These are phyloP conservation scores for Morelia viridis DNA, from an alignment of 2,797 vertebrate species.

Conservation along the genomic window DNA sequence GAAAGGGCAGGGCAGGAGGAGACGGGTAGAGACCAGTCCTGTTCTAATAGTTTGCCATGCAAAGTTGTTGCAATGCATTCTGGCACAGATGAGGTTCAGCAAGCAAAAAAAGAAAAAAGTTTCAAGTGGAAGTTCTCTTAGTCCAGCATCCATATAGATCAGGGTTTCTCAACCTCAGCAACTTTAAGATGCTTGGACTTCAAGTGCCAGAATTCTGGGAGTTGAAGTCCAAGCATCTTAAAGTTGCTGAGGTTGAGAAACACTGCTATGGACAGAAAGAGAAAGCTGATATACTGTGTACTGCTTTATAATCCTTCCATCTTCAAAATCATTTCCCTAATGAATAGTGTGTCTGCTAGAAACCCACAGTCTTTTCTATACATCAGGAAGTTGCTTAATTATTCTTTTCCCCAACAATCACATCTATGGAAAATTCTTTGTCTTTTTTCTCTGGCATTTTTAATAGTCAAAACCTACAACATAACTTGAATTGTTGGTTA, in stretches of 20 bases:
- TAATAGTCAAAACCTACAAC: neutral
- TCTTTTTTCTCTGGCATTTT: conserved; percentile 37
- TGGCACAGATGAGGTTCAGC: conserved; percentile 43
- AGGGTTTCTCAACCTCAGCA: too few relatives aligned
- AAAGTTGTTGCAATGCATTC: conserved; percentile 38
- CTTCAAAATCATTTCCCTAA: conserved; percentile 38
- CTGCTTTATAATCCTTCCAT: conserved; percentile 39
- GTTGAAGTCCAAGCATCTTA: too few relatives aligned
- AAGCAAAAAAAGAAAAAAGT: conserved; percentile 27
- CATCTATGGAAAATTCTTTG: conserved; percentile 14
- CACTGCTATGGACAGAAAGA: conserved; percentile 25
- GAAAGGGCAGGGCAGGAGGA: neutral
- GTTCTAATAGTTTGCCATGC: conserved; percentile 40
- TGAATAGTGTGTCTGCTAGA: conserved; percentile 30
- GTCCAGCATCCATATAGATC: neutral
- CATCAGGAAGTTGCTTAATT: conserved; percentile 14
- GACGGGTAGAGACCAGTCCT: conserved; percentile 38
- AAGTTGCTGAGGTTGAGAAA: too few relatives aligned
- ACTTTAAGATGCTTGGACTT: too few relatives aligned
- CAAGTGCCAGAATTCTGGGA: too few relatives aligned
- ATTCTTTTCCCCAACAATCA: neutral
- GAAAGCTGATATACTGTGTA: conserved; percentile 18
- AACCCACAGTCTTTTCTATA: conserved; percentile 46
- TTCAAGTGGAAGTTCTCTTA: conserved; percentile 39
- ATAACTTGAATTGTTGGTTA: neutral